Percentiles rank a stretch among this genome's conserved stretches.
phyloP scores from a whole-genome alignment of 2,797 vertebrate genomes.

The Bovichtus diacanthus region DNA sequence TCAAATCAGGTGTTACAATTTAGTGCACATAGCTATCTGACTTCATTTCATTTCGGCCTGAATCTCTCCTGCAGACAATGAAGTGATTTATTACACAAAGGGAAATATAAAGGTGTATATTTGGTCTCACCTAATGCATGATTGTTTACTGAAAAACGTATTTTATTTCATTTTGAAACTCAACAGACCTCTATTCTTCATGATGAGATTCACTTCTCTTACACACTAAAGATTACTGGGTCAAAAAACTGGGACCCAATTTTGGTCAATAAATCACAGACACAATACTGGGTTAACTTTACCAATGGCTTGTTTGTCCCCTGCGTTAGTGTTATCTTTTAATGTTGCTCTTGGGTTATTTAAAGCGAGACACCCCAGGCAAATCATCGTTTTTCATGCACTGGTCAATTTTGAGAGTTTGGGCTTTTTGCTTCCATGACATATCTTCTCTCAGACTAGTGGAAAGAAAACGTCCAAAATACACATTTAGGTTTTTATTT shows the following conservation, averaged over 20 bases:
- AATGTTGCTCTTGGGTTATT: neutral
- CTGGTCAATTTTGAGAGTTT: too few species aligned
- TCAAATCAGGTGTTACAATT: slow-evolving; percentile 81
- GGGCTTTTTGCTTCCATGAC: too few species aligned
- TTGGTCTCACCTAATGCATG: neutral
- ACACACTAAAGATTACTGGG: neutral
- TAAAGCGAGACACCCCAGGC: neutral
- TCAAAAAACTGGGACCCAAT: neutral
- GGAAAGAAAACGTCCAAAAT: too few species aligned
- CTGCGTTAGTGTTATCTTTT: neutral
- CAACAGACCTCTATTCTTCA: neutral
- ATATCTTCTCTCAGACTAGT: too few species aligned
- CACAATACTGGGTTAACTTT: neutral
- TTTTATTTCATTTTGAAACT: neutral
- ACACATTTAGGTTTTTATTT: too few species aligned
- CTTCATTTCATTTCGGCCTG: slow-evolving; percentile 55
- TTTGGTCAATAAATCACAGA: neutral
- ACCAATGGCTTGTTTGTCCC: neutral
- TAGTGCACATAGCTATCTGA: slow-evolving; percentile 64
- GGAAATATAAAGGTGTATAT: slow-evolving; percentile 2
- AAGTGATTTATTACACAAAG: slow-evolving; percentile 31
- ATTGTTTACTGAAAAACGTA: neutral
- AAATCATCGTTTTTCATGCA: too few species aligned
- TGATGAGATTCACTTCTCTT: neutral
- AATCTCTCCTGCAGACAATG: slow-evolving; percentile 28